Evolutionary conservation across 2,888 invertebrate species (phyloP).

Genomic region (Apamea sordens): DNA sequence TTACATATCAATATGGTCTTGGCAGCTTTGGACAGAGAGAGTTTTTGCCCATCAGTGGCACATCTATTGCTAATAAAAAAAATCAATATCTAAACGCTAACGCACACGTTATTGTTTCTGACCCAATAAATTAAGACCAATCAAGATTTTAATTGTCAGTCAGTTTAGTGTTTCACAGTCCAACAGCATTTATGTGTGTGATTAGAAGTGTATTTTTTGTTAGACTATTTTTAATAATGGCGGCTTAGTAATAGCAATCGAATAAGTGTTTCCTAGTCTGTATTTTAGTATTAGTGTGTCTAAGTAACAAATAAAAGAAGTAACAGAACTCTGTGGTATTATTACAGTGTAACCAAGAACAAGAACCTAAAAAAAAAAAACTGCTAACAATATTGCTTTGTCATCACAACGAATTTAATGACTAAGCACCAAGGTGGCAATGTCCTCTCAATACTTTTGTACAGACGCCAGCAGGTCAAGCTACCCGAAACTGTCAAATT

Average conservation of each 20-base stretch:
- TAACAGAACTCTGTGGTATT: slow-evolving; percentile 38
- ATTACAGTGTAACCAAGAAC: slow-evolving; percentile 21
- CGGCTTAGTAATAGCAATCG: slow-evolving; percentile 54
- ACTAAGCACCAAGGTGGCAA: slow-evolving; percentile 13
- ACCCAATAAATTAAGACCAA: slow-evolving; percentile 17
- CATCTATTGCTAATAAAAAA: neutral
- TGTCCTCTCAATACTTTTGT: neutral
- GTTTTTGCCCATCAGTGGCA: neutral
- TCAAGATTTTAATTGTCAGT: slow-evolving; percentile 30
- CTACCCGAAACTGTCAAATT: no score
- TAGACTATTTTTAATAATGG: slow-evolving; percentile 49
- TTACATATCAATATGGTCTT: neutral
- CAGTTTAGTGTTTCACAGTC: slow-evolving; percentile 51
- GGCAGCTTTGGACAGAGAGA: neutral
- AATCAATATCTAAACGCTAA: neutral
- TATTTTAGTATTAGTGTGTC: slow-evolving; percentile 56
- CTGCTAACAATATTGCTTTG: slow-evolving; percentile 3
- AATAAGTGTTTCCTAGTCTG: slow-evolving; percentile 74
- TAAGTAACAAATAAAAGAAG: slow-evolving; percentile 64
- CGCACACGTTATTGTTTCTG: slow-evolving; percentile 13
- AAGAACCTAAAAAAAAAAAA: slow-evolving; percentile 7
- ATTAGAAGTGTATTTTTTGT: slow-evolving; percentile 36
- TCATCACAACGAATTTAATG: slow-evolving; percentile 23
- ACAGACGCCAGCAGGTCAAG: no score
- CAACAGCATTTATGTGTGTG: slow-evolving; percentile 53